Evolutionary conservation across 2,888 invertebrate genomes (phyloP), one percentile per base, ranked within the genome.

Genomic region (Synanthedon tipuliformis): DNA sequence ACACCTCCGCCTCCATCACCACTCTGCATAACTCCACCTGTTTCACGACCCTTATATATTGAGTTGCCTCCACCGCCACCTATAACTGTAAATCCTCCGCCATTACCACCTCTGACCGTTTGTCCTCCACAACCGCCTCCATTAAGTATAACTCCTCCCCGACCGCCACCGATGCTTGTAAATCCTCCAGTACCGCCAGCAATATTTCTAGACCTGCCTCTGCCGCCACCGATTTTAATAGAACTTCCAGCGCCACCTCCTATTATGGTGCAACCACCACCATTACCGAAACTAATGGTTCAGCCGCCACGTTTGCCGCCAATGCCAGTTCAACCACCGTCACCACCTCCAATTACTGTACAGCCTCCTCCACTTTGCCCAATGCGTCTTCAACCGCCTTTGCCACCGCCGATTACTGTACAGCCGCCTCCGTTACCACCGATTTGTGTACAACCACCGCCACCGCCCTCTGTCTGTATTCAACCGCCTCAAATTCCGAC

Each of bases 261-360:
- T 50, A 78, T 85, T 5, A 27, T 82, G 4, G 66, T 85, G 7
- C 85, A 85, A 56, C 83, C 82, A 1, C 84, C 84, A 1, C 71
- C 83, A 41, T 53, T 82, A 23, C 78, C 78, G 0, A 78, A 75
- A 54, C 64, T 85, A 53, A 66, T 75, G 72, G 69, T 85, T 16
- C 83, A 83, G 57, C 80, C 81, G 11, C 85, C 85, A 3, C 69
- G 78, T n/a, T 54, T 79, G 41, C 78, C 84, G 1, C 78, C 83
- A 2, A 68, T 86, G 64, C 73, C 79, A 1, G 78, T 86, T 11
- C 82, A 85, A 55, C 73, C 83, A 3, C 85, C 85, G 0, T 68
- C 77, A 3, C 61, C 68, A 8, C 75, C 79, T 1, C 81, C 86
- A 0, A 72, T 86, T 62, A 76, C 76, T 69, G 71, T 86, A n/a